Conservation (phyloP, 2,113 vertebrate species). For the Egretta garzetta region DNA sequence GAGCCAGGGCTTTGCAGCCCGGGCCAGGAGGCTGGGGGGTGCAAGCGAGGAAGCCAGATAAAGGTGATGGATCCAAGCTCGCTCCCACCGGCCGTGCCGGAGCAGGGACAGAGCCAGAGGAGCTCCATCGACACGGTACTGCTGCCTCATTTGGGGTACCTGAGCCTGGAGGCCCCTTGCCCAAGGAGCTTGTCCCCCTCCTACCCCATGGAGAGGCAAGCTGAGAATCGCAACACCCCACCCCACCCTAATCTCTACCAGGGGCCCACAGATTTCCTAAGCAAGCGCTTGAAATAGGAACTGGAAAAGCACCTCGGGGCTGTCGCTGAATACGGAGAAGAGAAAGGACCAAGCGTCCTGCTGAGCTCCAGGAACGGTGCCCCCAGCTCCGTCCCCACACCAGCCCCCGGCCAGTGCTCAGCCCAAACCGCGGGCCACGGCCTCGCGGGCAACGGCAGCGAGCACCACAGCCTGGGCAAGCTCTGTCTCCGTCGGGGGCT, state of each 20-base stretch:
- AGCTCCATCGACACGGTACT: fast-evolving
- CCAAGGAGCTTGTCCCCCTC: not conserved
- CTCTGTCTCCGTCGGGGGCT: fast-evolving
- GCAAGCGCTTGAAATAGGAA: not conserved
- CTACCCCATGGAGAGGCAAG: not conserved
- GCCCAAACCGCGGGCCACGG: fast-evolving
- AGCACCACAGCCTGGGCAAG: not conserved
- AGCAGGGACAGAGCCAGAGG: not conserved
- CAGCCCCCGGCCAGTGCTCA: not conserved
- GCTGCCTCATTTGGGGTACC: not conserved
- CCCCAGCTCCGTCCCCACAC: not conserved
- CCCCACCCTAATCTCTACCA: not conserved
- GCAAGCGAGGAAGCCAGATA: not conserved
- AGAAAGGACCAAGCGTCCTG: not conserved
- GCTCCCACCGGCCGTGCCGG: not conserved
- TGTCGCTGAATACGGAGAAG: not conserved
- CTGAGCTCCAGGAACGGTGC: not conserved
- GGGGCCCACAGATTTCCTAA: not conserved
- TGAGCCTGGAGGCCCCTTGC: not conserved
- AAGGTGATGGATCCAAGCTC: not conserved
- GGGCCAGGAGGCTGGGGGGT: not conserved
- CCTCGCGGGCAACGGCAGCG: fast-evolving
- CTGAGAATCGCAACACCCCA: not conserved
- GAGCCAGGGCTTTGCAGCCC: not conserved
- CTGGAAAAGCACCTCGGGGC: not conserved